phyloP scores from a whole-genome alignment of 2,888 invertebrate species.

The Cistogaster globosa region DNA sequence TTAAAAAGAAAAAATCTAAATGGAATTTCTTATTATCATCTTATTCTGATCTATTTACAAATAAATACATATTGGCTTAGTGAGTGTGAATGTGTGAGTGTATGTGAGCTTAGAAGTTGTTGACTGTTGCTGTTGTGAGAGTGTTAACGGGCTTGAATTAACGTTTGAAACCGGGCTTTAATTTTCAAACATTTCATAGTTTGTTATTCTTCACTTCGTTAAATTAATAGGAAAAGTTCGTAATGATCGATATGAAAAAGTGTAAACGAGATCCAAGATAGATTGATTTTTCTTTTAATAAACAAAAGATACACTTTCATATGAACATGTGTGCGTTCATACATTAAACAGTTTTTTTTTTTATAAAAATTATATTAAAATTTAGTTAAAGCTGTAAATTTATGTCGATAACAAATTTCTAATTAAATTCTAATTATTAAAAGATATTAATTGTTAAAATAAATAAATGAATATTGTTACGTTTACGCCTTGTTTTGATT shows the following conservation, averaged over 20 bases:
- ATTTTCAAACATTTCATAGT: background rate
- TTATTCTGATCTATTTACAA: conserved; percentile 36
- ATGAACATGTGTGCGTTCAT: no score
- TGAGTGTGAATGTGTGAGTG: background rate
- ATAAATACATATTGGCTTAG: background rate
- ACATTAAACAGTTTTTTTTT: no score
- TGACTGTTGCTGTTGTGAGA: conserved; percentile 7
- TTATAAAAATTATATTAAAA: no score
- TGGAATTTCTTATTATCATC: conserved; percentile 64
- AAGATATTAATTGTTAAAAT: no score
- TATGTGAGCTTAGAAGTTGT: background rate
- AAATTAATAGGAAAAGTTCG: conserved; percentile 43
- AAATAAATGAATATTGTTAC: no score
- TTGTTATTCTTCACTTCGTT: conserved; percentile 16
- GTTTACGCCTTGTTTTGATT: no score
- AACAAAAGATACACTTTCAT: no score
- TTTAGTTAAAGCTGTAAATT: no score
- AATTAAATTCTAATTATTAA: no score
- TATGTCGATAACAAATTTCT: no score
- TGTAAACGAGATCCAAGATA: background rate
- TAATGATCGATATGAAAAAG: background rate
- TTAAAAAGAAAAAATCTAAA: conserved; percentile 59
- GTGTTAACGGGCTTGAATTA: conserved; percentile 47
- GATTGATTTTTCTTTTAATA: background rate
- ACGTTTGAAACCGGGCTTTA: conserved; percentile 36